Evolutionary conservation across 1,140 invertebrate species (phyloP).

Genomic region (Achroia grisella): DNA sequence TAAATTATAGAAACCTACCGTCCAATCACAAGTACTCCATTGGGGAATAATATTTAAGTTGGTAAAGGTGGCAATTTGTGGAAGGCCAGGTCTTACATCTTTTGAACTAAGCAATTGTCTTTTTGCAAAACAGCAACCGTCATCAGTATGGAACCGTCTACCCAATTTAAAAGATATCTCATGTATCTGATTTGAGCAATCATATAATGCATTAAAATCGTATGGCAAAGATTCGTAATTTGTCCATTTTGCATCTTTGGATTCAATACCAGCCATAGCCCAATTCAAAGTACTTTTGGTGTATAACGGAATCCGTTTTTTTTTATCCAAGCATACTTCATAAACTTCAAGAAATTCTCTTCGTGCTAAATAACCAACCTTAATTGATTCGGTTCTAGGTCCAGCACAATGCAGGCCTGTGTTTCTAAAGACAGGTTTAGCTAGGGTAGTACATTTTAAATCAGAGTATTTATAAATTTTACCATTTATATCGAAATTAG

Average conservation of each 20-base stretch:
- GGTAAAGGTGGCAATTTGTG: constrained; percentile 34
- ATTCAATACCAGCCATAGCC: constrained; percentile 9
- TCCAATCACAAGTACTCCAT: constrained; percentile 44
- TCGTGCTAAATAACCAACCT: constrained; percentile 30
- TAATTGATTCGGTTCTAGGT: constrained; percentile 20
- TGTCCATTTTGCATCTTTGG: constrained; percentile 16
- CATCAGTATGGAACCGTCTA: constrained; percentile 16
- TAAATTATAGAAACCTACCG: constrained; percentile 13
- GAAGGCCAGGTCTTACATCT: constrained; percentile 37
- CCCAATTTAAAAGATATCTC: constrained; percentile 20
- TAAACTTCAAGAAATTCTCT: constrained; percentile 33
- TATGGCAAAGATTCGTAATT: constrained; percentile 11
- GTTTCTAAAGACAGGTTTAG: constrained; percentile 10
- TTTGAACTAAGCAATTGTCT: constrained; percentile 41
- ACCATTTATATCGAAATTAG: constrained; percentile 22
- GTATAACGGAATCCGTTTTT: constrained; percentile 31
- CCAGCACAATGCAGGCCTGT: constrained; percentile 17
- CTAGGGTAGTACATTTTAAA: constrained; percentile 30
- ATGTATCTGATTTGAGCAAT: constrained; percentile 31
- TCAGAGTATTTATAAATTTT: constrained; percentile 24
- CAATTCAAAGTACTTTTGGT: constrained; percentile 24
- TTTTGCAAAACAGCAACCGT: constrained; percentile 42
- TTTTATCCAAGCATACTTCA: constrained; percentile 41
- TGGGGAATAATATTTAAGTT: constrained; percentile 52
- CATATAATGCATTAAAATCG: constrained; percentile 37